Percentiles rank a stretch among this genome's conserved stretches.
These are phyloP conservation scores for Steinernema scapterisci DNA, from an alignment of 2,888 invertebrate genomes.

Conservation along the genomic window DNA sequence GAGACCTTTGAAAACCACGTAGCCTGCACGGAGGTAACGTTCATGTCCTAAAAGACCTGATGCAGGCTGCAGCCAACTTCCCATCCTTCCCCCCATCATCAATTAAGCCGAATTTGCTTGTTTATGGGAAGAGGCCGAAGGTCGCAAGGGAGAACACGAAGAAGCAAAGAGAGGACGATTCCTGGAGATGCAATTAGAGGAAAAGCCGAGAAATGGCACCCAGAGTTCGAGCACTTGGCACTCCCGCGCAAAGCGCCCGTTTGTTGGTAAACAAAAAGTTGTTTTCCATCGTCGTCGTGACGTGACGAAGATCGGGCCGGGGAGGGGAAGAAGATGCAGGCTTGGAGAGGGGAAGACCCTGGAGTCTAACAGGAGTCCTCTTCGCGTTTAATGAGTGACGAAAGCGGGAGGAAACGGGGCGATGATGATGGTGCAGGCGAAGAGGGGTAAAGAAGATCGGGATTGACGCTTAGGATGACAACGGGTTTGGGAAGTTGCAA, in stretches of 20 bases:
- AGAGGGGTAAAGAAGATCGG: too few species aligned
- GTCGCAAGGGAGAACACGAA: neutral
- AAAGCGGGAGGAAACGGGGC: neutral
- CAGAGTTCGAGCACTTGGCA: constrained; percentile 27
- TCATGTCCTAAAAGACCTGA: too few species aligned
- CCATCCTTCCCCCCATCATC: neutral
- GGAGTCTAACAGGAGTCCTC: neutral
- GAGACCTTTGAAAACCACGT: too few species aligned
- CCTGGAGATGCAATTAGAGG: constrained; percentile 12
- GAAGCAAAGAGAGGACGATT: neutral
- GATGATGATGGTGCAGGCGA: too few species aligned
- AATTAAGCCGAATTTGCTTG: neutral
- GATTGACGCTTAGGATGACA: too few species aligned
- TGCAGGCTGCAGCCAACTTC: too few species aligned
- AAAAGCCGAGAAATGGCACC: constrained; percentile 13
- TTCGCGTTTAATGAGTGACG: neutral
- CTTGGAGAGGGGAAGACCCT: too few species aligned
- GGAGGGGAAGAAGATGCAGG: too few species aligned
- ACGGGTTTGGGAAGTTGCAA: too few species aligned
- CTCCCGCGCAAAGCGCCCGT: neutral
- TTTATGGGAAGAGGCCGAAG: constrained; percentile 2
- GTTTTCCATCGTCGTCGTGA: constrained; percentile 3
- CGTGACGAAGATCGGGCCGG: neutral
- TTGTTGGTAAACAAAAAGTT: constrained; percentile 29
- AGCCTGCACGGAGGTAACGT: too few species aligned